Evolutionary conservation across 2,888 invertebrate species (phyloP), one percentile per base, ranked within the genome.

Genomic region (Cataglyphis cursor): DNA sequence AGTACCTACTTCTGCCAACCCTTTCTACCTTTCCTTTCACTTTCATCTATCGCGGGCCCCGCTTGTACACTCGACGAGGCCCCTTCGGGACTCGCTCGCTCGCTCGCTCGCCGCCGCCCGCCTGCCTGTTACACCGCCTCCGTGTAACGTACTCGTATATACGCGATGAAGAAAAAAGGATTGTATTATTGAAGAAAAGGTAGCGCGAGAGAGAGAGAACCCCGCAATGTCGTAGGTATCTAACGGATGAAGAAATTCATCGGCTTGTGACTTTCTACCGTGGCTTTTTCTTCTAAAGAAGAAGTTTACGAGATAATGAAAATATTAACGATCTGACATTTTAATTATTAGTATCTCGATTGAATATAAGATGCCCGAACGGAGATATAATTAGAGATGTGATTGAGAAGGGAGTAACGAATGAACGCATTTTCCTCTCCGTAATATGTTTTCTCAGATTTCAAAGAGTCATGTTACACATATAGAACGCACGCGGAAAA

Each of bases 21-120:
- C 94, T 94, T 94, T 94, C 94, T 94, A 94, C 93, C 94, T 94
- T 94, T 93, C 94, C 94, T 94, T 94, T 94, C 94, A 94, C 94
- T 94, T 94, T 94, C 94, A 93, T 94, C 93, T 93, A 93, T 94
- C 94, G 92, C 88, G 90, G 88, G 76, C 76, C 81, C 61, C 75
- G 51, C 70, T 62, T 75, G 85, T 72, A 76, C 75, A 84, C 85
- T 86, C 88, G 90, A 88, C 88, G 90, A 87, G 90, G 90, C 90
- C 90, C 90, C 90, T 88, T 84, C 84, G 64, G 86, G 83, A 89
- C 89, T 88, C 83, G 87, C 85, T 85, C 82, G 82, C 78, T 75
- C 72, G 84, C 87, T 85, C 80, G 62, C 74, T 81, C 70, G 76
- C 61, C 78, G 84, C 86, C 76, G 82, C 86, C 78, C 82, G 76